Conservation (phyloP, 2,888 invertebrate species). For the Pterostichus niger region DNA sequence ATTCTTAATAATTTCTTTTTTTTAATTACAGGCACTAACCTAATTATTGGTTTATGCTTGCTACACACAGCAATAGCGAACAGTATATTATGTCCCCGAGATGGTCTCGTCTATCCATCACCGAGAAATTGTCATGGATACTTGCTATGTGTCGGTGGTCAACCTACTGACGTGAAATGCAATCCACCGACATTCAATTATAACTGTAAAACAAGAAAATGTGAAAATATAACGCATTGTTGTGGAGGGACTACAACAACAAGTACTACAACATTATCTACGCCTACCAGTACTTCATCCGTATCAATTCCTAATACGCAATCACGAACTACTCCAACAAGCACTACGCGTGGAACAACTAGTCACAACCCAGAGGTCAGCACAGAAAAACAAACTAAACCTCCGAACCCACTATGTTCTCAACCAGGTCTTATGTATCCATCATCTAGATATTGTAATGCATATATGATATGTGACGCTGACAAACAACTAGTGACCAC, state of each 20-base stretch:
- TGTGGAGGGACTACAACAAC: neutral
- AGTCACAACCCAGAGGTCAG: neutral
- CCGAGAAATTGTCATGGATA: neutral
- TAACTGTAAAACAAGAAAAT: constrained; percentile 21
- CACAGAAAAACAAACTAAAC: neutral
- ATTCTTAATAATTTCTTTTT: neutral
- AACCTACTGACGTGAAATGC: constrained; percentile 20
- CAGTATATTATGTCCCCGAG: constrained; percentile 1
- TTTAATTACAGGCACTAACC: neutral
- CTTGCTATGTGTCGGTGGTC: constrained; percentile 4
- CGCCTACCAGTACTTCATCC: neutral
- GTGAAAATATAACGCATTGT: constrained; percentile 32
- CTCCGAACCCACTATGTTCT: neutral
- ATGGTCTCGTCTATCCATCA: constrained; percentile 4
- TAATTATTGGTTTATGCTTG: neutral
- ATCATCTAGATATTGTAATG: neutral
- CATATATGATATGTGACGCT: neutral
- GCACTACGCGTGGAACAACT: neutral
- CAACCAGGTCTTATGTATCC: constrained; percentile 16
- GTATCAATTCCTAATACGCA: neutral
- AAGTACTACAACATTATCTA: neutral
- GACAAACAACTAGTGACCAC: neutral
- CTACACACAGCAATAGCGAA: constrained; percentile 3
- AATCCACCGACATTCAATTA: constrained; percentile 32
- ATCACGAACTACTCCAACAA: neutral